Percentiles rank a stretch among this genome's conserved stretches.
These are phyloP conservation scores for Pinctada fucata DNA, from an alignment of 2,888 invertebrate species.

Conservation along the genomic window DNA sequence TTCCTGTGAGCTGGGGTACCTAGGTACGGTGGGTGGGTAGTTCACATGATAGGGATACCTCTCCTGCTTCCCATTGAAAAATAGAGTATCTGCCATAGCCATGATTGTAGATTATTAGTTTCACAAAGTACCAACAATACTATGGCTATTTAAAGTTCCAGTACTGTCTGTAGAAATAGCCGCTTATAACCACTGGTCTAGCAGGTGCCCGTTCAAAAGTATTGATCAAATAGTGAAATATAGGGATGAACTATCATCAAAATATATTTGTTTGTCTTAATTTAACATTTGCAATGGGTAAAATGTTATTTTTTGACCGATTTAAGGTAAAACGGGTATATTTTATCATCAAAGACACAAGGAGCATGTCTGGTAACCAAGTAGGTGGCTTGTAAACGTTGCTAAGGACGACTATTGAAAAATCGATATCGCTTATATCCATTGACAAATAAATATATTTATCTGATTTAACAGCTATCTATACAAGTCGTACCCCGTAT, in stretches of 20 bases:
- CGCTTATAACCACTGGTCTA: constrained; percentile 49
- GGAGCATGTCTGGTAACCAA: constrained; percentile 21
- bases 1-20: constrained; percentile 73
- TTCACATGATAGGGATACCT: constrained; percentile 72
- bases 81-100: constrained; percentile 66
- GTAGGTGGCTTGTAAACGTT: constrained; percentile 35
- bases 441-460: constrained; percentile 3
- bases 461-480: too few relatives aligned
- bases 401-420: constrained; percentile 29
- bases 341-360: neutral
- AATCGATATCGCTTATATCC: constrained; percentile 32
- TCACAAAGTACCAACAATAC: neutral
- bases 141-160: neutral
- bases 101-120: constrained; percentile 38
- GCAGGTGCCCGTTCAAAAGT: constrained; percentile 26
- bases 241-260: too few relatives aligned
- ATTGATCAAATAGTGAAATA: too few relatives aligned
- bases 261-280: too few relatives aligned
- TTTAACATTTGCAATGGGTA: too few relatives aligned
- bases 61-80: constrained; percentile 65
- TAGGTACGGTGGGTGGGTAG: constrained; percentile 73
- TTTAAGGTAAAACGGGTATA: too few relatives aligned
- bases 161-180: neutral
- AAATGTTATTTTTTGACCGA: too few relatives aligned
- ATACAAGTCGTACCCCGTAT: too few relatives aligned